These are phyloP conservation scores for Syrmaticus mikado DNA, from an alignment of 2,113 vertebrate species.

Conservation along the genomic window DNA sequence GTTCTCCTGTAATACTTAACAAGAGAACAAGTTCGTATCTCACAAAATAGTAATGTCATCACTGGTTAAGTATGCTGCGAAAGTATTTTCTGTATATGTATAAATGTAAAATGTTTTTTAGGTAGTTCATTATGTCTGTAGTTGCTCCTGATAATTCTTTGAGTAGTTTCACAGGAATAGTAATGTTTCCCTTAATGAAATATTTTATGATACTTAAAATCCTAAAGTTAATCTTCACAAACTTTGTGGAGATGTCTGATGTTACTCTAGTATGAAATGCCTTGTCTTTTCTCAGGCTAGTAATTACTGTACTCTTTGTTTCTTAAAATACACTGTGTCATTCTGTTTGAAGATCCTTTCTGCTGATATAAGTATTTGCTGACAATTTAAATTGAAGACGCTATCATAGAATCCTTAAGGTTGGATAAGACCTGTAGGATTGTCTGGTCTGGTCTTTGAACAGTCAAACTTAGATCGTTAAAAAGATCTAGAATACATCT, in stretches of 20 bases:
- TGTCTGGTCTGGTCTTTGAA: not conserved
- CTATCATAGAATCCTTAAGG: not conserved
- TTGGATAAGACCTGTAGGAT: too few species aligned
- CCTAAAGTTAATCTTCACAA: not conserved
- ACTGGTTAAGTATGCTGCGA: not conserved
- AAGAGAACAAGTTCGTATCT: not conserved
- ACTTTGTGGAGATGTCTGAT: not conserved
- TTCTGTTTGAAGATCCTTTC: not conserved
- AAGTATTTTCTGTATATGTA: not conserved
- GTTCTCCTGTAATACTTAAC: not conserved
- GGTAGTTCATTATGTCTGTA: not conserved
- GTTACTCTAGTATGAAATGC: not conserved
- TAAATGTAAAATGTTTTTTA: not conserved
- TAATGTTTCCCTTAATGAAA: not conserved
- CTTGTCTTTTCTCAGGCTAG: not conserved
- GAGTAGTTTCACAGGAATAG: not conserved
- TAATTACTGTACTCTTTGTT: not conserved
- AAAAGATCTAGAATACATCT: not conserved
- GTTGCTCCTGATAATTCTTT: not conserved
- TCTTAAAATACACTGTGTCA: not conserved
- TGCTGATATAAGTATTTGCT: not conserved
- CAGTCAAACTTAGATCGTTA: not conserved
- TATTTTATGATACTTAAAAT: not conserved
- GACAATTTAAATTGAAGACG: accelerated
- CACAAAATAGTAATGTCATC: not conserved